Conservation (phyloP, 2,888 invertebrate genomes). For the Pharmacophagus antenor region DNA sequence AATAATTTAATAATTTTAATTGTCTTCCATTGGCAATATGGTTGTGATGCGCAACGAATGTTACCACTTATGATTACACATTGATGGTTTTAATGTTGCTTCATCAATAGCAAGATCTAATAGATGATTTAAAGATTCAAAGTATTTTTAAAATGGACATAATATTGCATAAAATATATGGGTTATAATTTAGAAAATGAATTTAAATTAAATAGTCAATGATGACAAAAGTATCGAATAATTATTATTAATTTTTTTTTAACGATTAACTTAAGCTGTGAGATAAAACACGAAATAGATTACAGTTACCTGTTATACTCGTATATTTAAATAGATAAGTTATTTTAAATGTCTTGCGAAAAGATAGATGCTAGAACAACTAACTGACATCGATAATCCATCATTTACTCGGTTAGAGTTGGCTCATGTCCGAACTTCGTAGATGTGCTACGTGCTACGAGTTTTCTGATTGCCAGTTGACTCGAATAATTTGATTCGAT, state of each 20-base stretch:
- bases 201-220: too few species aligned
- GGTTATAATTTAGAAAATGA: too few species aligned
- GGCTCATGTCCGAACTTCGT: constrained; percentile 37
- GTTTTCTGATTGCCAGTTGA: constrained; percentile 53
- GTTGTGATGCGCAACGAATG: constrained; percentile 19
- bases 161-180: too few species aligned
- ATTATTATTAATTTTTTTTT: too few species aligned
- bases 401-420: constrained; percentile 24
- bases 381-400: neutral
- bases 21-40: constrained; percentile 11
- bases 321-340: neutral
- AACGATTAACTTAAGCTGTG: too few species aligned
- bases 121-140: neutral
- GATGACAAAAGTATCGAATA: too few species aligned
- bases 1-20: constrained; percentile 17
- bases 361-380: neutral
- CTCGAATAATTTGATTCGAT: constrained; percentile 55
- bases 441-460: constrained; percentile 51
- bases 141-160: neutral
- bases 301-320: too few species aligned
- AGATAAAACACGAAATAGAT: too few species aligned
- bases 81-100: neutral
- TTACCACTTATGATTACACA: constrained; percentile 8
- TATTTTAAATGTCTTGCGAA: neutral
- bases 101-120: neutral